These are phyloP conservation scores for Thaumetopoea pityocampa DNA, from an alignment of 1,140 invertebrate species.

Conservation along the genomic window DNA sequence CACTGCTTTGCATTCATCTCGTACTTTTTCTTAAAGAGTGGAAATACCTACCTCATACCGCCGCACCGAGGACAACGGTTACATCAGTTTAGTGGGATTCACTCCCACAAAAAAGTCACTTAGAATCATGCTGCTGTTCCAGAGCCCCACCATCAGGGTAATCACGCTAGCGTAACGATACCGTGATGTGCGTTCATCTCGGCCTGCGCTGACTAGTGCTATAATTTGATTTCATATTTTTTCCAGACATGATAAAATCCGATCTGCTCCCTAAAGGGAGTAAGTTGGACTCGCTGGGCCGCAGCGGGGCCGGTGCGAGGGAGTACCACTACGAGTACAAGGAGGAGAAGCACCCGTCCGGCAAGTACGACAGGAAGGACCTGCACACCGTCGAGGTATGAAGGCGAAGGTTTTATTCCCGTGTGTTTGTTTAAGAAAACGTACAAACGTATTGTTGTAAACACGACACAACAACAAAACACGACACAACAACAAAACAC, in stretches of 20 bases:
- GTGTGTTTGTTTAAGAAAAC: too few species aligned
- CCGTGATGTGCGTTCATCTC: too few species aligned
- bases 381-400: slow-evolving; percentile 68
- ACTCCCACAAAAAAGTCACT: too few species aligned
- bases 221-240: neutral
- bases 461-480: neutral
- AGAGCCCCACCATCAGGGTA: too few species aligned
- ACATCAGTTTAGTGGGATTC: too few species aligned
- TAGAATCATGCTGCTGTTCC: too few species aligned
- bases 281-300: slow-evolving; percentile 57
- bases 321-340: slow-evolving; percentile 75
- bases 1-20: too few species aligned
- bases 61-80: too few species aligned
- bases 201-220: too few species aligned
- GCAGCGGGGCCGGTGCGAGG: slow-evolving; percentile 44
- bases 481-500: neutral
- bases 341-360: slow-evolving; percentile 66
- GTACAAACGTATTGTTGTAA: neutral
- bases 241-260: slow-evolving; percentile 70
- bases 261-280: slow-evolving; percentile 70
- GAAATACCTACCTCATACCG: too few species aligned
- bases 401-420: neutral
- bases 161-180: too few species aligned
- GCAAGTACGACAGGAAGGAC: slow-evolving; percentile 72
- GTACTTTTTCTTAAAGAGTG: too few species aligned